A percentile compares a stretch with the other conserved stretches of the same genome.
Evolutionary conservation across 2,888 invertebrate species (phyloP).

Genomic region (Lagria hirta): DNA sequence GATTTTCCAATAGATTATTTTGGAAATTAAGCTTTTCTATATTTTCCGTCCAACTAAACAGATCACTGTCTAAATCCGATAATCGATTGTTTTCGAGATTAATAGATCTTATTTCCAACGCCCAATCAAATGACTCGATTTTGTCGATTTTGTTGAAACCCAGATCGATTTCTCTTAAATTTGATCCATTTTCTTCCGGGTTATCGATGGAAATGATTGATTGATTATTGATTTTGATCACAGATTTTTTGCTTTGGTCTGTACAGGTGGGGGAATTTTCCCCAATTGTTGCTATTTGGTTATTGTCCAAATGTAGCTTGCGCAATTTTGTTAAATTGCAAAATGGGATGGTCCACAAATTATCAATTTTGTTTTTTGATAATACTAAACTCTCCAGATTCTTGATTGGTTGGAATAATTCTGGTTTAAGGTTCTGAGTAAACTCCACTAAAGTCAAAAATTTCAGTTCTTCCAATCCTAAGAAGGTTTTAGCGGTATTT

Average conservation of each 20-base stretch:
- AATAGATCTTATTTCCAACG: slow-evolving; percentile 29
- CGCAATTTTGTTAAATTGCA: slow-evolving; percentile 38
- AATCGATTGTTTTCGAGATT: slow-evolving; percentile 36
- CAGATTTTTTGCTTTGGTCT: slow-evolving; percentile 4
- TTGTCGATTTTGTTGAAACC: slow-evolving; percentile 37
- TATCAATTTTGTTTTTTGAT: slow-evolving; percentile 33
- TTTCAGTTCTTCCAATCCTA: slow-evolving; percentile 33
- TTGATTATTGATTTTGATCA: slow-evolving; percentile 2
- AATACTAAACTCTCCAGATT: slow-evolving; percentile 34
- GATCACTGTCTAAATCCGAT: slow-evolving; percentile 23
- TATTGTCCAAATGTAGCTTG: slow-evolving; percentile 31
- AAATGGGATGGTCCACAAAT: slow-evolving; percentile 34
- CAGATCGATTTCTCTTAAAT: slow-evolving; percentile 36
- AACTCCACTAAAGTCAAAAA: slow-evolving; percentile 38
- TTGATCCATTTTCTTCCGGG: neutral
- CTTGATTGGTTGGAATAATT: slow-evolving; percentile 26
- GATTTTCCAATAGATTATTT: slow-evolving; percentile 6
- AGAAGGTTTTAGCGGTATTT: slow-evolving; percentile 26
- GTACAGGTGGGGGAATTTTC: slow-evolving; percentile 9
- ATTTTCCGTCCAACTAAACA: slow-evolving; percentile 29
- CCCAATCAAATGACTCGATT: slow-evolving; percentile 30
- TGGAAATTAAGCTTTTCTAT: slow-evolving; percentile 29
- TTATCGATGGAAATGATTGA: neutral
- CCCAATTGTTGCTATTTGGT: slow-evolving; percentile 16
- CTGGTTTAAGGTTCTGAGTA: slow-evolving; percentile 28